Evolutionary conservation across 1,140 invertebrate genomes (phyloP), one percentile per base, ranked within the genome.

Genomic region (Xylocopa sonorina): DNA sequence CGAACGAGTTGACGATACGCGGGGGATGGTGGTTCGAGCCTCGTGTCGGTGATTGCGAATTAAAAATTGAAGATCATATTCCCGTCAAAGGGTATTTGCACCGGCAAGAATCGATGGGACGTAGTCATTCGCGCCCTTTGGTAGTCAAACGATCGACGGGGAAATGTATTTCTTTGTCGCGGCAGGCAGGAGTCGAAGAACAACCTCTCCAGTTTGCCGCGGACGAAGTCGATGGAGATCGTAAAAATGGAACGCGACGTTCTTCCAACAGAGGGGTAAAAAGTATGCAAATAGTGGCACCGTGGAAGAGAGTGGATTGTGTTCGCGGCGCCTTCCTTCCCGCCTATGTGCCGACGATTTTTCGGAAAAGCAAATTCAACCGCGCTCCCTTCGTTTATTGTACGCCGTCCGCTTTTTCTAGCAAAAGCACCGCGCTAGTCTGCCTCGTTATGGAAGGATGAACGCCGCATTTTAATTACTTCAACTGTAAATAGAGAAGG

Each of bases 241-340:
- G 50, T n/a, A 10, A 12, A 41, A 69, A 69, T 69, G 34, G 16
- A 69, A 24, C 24, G 32, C 16, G 29, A 5, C 16, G 21, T 55
- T 69, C 32, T 57, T 14, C 16, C 6, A 41, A n/a, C 3, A 67
- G 38, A 0, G 18, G 7, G 34, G 9, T 41, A 29, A 76, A 67
- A 55, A 67, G 41, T 76, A 76, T 76, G 72, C 72, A 64, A 74
- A 74, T 64, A 53, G 0, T n/a, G 21, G 18, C 1, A 38, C 21
- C 27, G 10, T 5, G 21, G 1, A 9, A 18, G 14, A 21, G 34
- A 2, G 3, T 18, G 55, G n/a, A 16, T 12, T 41, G 62, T 46
- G 14, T n/a, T 29, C 1, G 63, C 4, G 3, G 2, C 21, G 7
- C 10, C 32, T 34, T 27, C 4, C 6, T 51, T 3, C 12, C 24